Percentiles rank a stretch among this genome's conserved stretches.
These are phyloP conservation scores for Andricus quercusramuli DNA, from an alignment of 2,888 invertebrate genomes.

Conservation along the genomic window DNA sequence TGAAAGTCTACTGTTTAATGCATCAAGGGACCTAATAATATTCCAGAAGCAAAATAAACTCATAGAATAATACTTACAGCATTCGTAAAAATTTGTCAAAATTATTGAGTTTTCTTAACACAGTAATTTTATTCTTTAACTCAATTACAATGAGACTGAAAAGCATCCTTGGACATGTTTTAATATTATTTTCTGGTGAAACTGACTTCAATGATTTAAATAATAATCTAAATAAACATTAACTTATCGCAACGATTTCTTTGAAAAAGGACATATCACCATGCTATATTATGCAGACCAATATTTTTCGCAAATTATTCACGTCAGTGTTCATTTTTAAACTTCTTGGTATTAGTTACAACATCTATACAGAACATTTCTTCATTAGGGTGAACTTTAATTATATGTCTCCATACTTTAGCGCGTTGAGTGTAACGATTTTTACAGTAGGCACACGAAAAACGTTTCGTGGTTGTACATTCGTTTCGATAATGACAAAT, in stretches of 20 bases:
- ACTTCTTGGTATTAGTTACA: conserved; percentile 9
- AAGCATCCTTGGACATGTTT: neutral
- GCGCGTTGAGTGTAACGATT: conserved; percentile 43
- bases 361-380: conserved; percentile 35
- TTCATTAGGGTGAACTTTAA: conserved; percentile 15
- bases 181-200: neutral
- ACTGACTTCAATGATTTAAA: neutral
- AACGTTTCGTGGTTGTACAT: conserved; percentile 52
- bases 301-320: neutral
- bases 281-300: neutral
- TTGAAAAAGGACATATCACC: neutral
- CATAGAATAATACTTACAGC: no score
- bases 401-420: conserved; percentile 42
- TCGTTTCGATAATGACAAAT: conserved; percentile 52
- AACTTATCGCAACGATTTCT: neutral
- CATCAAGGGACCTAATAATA: no score
- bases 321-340: conserved; percentile 3
- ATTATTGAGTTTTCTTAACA: no score
- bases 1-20: no score
- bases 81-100: no score
- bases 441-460: conserved; percentile 61
- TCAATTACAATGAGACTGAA: neutral
- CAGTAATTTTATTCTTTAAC: neutral
- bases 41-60: no score
- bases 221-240: neutral